These are phyloP conservation scores for Listronotus oregonensis DNA, from an alignment of 1,140 invertebrate species.

Conservation along the genomic window DNA sequence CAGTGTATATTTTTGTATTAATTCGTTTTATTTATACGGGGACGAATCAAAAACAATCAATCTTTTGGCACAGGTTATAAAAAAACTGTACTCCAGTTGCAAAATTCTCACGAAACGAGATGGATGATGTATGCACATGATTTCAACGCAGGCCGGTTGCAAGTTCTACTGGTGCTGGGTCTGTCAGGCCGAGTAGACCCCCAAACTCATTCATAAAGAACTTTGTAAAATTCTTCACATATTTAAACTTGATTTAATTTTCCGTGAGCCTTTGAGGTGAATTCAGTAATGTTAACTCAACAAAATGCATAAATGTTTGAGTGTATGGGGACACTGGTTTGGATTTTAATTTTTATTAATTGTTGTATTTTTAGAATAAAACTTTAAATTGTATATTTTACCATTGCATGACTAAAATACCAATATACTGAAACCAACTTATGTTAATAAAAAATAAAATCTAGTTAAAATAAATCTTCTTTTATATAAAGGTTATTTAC, in stretches of 20 bases:
- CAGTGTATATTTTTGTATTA: no score
- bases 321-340: slow-evolving; percentile 91
- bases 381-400: background rate
- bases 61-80: slow-evolving; percentile 63
- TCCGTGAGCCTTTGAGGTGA: no score
- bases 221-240: no score
- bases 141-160: slow-evolving; percentile 76
- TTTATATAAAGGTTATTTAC: no score
- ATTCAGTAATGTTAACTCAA: no score
- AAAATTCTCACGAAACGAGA: slow-evolving; percentile 83
- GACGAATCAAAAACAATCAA: background rate
- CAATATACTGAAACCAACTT: no score
- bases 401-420: background rate
- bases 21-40: no score
- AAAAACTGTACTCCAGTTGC: slow-evolving; percentile 88
- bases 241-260: no score
- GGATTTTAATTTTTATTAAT: slow-evolving; percentile 65
- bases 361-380: background rate
- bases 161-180: slow-evolving; percentile 88
- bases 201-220: no score
- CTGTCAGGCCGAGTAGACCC: slow-evolving; percentile 84
- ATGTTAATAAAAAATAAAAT: no score
- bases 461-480: no score
- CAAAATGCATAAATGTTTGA: no score
- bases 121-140: slow-evolving; percentile 91